These are phyloP conservation scores for Heliconius eleuchia DNA, from an alignment of 1,140 invertebrate species.

Conservation along the genomic window DNA sequence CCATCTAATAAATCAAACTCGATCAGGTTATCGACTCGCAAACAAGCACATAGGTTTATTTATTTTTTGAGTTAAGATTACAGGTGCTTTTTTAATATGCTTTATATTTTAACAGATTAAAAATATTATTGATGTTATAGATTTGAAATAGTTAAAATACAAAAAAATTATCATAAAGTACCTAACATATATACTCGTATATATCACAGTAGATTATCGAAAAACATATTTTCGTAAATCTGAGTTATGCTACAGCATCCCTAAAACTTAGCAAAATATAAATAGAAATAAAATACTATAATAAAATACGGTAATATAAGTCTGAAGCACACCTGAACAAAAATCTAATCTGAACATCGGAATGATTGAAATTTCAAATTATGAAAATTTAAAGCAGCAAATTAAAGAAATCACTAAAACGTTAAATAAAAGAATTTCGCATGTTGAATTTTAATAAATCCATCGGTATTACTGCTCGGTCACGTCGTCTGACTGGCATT, in stretches of 20 bases:
- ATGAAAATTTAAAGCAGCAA: not conserved
- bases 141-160: too few species aligned
- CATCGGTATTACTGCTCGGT: slow-evolving; percentile 38
- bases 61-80: not conserved
- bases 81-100: not conserved
- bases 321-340: not conserved
- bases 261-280: too few species aligned
- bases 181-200: too few species aligned
- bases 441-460: slow-evolving; percentile 48
- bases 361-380: not conserved
- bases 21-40: slow-evolving; percentile 55
- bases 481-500: slow-evolving; percentile 48
- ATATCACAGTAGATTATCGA: too few species aligned
- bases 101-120: not conserved
- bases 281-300: too few species aligned
- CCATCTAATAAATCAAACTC: slow-evolving; percentile 62
- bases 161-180: too few species aligned
- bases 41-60: slow-evolving; percentile 37
- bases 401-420: slow-evolving; percentile 11
- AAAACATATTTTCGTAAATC: too few species aligned
- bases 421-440: slow-evolving; percentile 25
- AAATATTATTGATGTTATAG: too few species aligned
- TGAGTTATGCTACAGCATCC: too few species aligned
- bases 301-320: too few species aligned
- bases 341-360: not conserved